These are phyloP conservation scores for Ambastaia sidthimunki DNA, from an alignment of 2,797 vertebrate species.

Conservation along the genomic window DNA sequence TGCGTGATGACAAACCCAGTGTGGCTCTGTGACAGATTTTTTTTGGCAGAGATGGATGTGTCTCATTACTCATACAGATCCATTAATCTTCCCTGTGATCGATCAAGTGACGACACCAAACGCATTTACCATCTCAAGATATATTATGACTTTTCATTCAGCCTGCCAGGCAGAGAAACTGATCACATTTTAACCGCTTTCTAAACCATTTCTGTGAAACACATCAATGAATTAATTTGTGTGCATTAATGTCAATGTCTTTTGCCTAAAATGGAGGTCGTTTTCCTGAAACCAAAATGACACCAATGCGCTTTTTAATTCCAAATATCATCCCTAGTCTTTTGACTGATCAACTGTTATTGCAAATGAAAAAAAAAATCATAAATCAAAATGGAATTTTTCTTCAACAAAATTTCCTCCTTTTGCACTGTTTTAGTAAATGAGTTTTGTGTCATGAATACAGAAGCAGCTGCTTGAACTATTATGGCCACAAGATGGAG, in stretches of 20 bases:
- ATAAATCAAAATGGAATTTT: too few species aligned
- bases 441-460: too few species aligned
- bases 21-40: background rate
- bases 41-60: constrained; percentile 11
- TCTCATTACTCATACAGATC: constrained; percentile 46
- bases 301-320: too few species aligned
- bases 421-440: too few species aligned
- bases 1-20: background rate
- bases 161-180: constrained; percentile 27
- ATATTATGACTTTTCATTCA: constrained; percentile 41
- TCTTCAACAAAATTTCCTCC: too few species aligned
- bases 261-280: background rate
- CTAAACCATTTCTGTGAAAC: constrained; percentile 6
- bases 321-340: too few species aligned
- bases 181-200: constrained; percentile 31
- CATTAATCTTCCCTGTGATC: constrained; percentile 19
- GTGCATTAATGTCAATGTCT: background rate
- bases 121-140: constrained; percentile 6
- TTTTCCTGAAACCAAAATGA: too few species aligned
- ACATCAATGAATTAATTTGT: background rate
- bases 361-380: too few species aligned
- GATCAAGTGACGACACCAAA: constrained; percentile 14
- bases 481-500: too few species aligned
- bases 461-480: too few species aligned
- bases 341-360: too few species aligned